These are phyloP conservation scores for Eulithis prunata DNA, from an alignment of 2,888 invertebrate genomes.

Conservation along the genomic window DNA sequence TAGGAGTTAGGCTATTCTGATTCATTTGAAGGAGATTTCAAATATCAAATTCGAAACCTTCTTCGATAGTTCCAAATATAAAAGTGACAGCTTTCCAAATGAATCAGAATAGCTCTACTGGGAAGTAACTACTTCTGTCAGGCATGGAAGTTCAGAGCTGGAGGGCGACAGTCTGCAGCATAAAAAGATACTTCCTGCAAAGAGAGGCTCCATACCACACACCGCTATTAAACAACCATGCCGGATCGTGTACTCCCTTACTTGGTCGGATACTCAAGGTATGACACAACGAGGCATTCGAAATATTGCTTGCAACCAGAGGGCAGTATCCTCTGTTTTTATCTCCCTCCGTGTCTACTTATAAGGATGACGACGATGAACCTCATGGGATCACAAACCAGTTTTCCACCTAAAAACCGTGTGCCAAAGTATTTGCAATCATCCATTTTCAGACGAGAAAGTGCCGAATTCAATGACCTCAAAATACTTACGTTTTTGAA, in stretches of 20 bases:
- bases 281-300: conserved; percentile 2
- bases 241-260: not conserved
- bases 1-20: too few species aligned
- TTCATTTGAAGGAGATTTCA: too few species aligned
- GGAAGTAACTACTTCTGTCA: too few species aligned
- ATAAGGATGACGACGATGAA: conserved; percentile 29
- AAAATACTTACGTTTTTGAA: conserved; percentile 22
- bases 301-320: conserved; percentile 8
- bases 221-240: too few species aligned
- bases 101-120: too few species aligned
- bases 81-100: too few species aligned
- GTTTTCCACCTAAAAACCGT: conserved; percentile 36
- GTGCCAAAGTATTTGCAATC: conserved; percentile 32
- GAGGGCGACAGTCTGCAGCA: too few species aligned
- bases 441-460: conserved; percentile 37
- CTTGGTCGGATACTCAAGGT: not conserved
- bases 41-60: too few species aligned
- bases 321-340: conserved; percentile 19
- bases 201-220: too few species aligned
- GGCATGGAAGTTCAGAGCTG: too few species aligned
- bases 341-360: conserved; percentile 14
- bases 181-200: too few species aligned
- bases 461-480: conserved; percentile 41
- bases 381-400: conserved; percentile 33
- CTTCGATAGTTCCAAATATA: too few species aligned